These are phyloP conservation scores for Dissostichus mawsoni DNA, from an alignment of 2,113 vertebrate genomes.

Conservation along the genomic window DNA sequence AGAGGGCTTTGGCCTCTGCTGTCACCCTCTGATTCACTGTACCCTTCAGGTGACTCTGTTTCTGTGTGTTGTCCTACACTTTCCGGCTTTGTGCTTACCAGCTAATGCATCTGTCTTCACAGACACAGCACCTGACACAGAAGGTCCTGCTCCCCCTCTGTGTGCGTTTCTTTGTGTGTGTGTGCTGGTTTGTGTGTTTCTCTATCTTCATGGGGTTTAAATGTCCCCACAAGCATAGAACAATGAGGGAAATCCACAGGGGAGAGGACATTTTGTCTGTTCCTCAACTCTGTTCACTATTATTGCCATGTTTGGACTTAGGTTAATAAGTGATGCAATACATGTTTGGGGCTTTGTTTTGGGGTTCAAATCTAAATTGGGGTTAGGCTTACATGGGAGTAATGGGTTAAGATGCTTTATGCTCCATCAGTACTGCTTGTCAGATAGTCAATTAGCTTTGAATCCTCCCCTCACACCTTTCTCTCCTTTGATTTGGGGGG, in stretches of 20 bases:
- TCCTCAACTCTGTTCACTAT: neutral
- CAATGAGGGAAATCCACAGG: neutral
- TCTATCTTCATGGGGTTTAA: conserved; percentile 17
- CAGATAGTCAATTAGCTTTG: neutral
- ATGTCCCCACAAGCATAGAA: conserved; percentile 17
- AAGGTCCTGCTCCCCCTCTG: conserved; percentile 35
- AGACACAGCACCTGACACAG: conserved; percentile 33
- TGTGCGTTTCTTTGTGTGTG: conserved; percentile 28
- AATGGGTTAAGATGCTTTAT: neutral
- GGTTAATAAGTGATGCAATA: neutral
- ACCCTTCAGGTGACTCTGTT: conserved; percentile 68
- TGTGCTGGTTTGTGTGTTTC: conserved; percentile 8
- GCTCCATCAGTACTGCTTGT: neutral
- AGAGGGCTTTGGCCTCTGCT: conserved; percentile 57
- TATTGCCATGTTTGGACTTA: neutral
- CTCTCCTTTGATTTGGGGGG: neutral
- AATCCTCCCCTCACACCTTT: neutral
- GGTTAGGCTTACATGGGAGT: neutral
- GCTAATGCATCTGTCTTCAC: conserved; percentile 45
- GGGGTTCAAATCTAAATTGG: too few relatives aligned
- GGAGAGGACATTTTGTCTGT: neutral
- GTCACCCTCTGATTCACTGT: conserved; percentile 69
- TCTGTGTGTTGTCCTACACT: conserved; percentile 45
- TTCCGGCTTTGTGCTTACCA: conserved; percentile 43
- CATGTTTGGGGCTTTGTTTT: neutral